phyloP scores from a whole-genome alignment of 2,888 invertebrate genomes.

The Andrena chrysosceles region DNA sequence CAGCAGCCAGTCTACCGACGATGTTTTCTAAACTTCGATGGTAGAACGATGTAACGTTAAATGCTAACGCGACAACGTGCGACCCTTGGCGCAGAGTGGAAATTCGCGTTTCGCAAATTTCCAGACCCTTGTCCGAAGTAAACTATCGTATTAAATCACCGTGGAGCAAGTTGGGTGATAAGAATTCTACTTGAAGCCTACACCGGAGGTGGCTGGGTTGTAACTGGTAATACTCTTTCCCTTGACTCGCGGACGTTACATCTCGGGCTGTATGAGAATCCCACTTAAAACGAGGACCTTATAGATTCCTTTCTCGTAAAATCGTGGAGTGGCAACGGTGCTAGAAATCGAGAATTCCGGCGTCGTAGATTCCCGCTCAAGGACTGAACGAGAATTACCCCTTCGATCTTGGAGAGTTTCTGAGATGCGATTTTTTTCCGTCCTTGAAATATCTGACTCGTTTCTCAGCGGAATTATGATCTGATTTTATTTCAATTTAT shows the following conservation, averaged over 20 bases:
- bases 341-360: slow-evolving; percentile 35
- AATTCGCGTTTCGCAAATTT: slow-evolving; percentile 22
- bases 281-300: slow-evolving; percentile 17
- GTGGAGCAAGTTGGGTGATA: slow-evolving; percentile 25
- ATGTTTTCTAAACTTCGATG: no score
- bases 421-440: slow-evolving; percentile 11
- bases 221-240: slow-evolving; percentile 41
- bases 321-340: slow-evolving; percentile 25
- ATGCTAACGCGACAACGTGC: no score
- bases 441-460: background rate
- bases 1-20: background rate
- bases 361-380: slow-evolving; percentile 22
- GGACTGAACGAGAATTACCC: slow-evolving; percentile 11
- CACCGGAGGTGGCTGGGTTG: slow-evolving; percentile 13
- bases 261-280: slow-evolving; percentile 16
- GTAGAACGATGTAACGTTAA: no score
- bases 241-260: background rate
- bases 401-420: background rate
- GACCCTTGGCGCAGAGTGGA: background rate
- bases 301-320: slow-evolving; percentile 36
- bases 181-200: slow-evolving; percentile 42
- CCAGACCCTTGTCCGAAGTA: background rate
- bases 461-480: no score
- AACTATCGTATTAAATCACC: slow-evolving; percentile 29
- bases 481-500: no score